Conservation (phyloP, 2,797 vertebrate species). For the Lacerta bilineata region DNA sequence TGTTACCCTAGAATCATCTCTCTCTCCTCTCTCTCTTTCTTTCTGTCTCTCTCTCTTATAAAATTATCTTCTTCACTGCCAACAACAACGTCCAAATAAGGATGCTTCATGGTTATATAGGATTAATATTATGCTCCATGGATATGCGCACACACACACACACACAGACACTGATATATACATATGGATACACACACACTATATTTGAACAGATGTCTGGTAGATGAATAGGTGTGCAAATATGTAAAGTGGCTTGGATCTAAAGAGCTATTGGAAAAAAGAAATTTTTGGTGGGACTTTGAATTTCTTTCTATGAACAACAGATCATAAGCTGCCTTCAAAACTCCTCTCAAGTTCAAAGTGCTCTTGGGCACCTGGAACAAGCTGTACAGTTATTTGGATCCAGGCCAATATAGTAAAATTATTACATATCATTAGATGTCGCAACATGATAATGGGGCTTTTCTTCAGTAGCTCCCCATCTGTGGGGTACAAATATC, state of each 20-base stretch:
- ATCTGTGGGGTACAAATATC: too few species aligned
- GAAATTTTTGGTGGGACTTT: background rate
- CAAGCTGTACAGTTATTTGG: background rate
- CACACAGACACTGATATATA: too few species aligned
- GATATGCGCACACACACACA: background rate
- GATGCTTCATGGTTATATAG: too few species aligned
- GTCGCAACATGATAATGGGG: too few species aligned
- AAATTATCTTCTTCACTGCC: background rate
- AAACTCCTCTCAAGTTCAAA: background rate
- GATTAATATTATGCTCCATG: background rate
- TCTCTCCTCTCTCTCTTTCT: too few species aligned
- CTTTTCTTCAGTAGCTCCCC: too few species aligned
- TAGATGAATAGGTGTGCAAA: background rate
- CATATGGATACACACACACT: background rate
- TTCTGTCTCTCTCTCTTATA: background rate
- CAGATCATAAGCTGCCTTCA: background rate
- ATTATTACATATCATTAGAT: too few species aligned
- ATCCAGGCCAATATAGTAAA: background rate
- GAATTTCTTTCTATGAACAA: background rate
- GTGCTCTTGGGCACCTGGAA: background rate
- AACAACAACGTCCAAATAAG: background rate
- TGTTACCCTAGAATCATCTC: background rate
- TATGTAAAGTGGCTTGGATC: background rate
- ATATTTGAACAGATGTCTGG: background rate
- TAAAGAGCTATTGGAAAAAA: background rate